phyloP scores from a whole-genome alignment of 2,797 vertebrate genomes.

The Dromococcyx pavoninus region DNA sequence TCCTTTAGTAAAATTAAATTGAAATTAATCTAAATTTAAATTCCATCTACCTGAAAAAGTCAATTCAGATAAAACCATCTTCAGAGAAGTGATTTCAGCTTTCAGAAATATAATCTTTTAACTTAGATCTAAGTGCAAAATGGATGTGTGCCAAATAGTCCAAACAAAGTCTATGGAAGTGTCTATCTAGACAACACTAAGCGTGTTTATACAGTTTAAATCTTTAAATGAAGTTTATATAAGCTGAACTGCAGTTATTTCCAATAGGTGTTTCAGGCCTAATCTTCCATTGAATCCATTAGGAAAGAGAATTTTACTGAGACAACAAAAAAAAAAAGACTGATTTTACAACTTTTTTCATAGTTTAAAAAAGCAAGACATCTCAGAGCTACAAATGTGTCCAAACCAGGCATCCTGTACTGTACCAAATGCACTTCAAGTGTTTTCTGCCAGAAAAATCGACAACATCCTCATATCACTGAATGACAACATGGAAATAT shows the following conservation, averaged over 20 bases:
- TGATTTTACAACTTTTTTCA: background rate
- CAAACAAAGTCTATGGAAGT: background rate
- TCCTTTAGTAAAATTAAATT: background rate
- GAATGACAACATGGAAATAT: background rate
- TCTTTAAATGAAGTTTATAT: slow-evolving; percentile 16
- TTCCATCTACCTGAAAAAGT: background rate
- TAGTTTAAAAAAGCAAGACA: background rate
- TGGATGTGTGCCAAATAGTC: background rate
- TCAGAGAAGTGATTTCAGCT: background rate
- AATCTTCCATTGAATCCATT: slow-evolving; percentile 12
- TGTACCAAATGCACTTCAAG: background rate
- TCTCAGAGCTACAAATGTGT: background rate
- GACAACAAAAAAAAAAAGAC: background rate
- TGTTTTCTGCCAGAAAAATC: background rate
- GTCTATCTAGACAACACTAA: background rate
- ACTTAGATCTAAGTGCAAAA: background rate
- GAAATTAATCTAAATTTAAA: background rate
- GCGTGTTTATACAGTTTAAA: background rate
- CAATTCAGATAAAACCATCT: background rate
- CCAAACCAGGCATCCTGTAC: background rate
- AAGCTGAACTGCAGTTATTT: slow-evolving; percentile 35
- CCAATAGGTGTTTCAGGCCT: slow-evolving; percentile 35
- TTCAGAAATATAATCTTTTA: background rate
- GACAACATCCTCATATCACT: background rate
- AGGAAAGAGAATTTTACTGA: background rate